Percentiles rank a stretch among this genome's conserved stretches.
phyloP scores from a whole-genome alignment of 2,888 invertebrate genomes.

The Trachelus iudaicus region DNA sequence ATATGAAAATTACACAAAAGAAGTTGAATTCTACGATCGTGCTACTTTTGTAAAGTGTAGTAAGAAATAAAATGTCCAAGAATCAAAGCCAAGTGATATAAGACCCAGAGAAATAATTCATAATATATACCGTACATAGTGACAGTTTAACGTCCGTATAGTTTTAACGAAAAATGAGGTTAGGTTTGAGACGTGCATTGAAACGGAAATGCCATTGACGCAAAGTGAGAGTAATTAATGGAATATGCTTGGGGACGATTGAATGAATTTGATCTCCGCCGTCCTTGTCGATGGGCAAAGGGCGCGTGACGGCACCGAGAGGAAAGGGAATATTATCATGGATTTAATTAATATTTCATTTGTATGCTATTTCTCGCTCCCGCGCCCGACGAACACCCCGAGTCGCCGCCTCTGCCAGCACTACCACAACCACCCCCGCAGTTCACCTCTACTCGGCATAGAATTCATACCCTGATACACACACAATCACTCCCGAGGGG shows the following conservation, averaged over 20 bases:
- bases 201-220: conserved; percentile 49
- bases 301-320: not conserved
- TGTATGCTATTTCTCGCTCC: conserved; percentile 53
- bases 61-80: not conserved
- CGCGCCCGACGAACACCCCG: conserved; percentile 10
- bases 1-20: not conserved
- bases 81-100: too few relatives aligned
- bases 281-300: conserved; percentile 16
- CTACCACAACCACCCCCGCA: conserved; percentile 8
- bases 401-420: conserved; percentile 13
- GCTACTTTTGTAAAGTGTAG: not conserved
- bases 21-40: not conserved
- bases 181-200: conserved; percentile 33
- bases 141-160: not conserved
- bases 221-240: conserved; percentile 52
- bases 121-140: too few relatives aligned
- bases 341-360: conserved; percentile 61
- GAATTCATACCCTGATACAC: not conserved
- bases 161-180: not conserved
- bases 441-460: not conserved
- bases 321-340: conserved; percentile 46
- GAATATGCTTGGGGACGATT: conserved; percentile 39
- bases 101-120: too few relatives aligned
- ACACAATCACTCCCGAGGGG: not conserved
- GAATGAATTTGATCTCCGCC: conserved; percentile 40